Evolutionary conservation across 2,888 invertebrate species (phyloP), one percentile per base, ranked within the genome.

Genomic region (Acanthosepion esculentum): DNA sequence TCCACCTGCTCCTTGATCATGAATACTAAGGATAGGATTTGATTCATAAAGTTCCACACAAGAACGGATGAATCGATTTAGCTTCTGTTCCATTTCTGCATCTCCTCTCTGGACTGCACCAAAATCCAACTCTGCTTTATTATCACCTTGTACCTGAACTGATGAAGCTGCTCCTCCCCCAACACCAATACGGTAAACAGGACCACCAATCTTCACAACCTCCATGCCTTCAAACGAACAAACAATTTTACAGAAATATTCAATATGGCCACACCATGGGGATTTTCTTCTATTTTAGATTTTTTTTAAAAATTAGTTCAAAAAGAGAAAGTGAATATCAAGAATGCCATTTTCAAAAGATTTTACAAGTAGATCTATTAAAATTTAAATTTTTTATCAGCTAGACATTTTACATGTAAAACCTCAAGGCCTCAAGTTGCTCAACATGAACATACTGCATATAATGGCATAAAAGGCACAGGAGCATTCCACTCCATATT

Each of bases 1-100:
- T 94, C 99, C 99, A n/a, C 99, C 99, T 20, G 99, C 99, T 48
- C 99, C 99, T 98, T 99, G 99, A 98, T 99, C 99, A 97, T 99
- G 99, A 96, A 99, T 99, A 98, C 99, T 98, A 96, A 98, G 98
- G 96, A 99, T 99, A 5, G 99, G 99, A 98, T 99, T 97, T 29
- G 98, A 98, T 0, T 98, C 98, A 0, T 98, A 98, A 97, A 98
- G 98, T 98, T 99, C 99, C 64, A 99, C 98, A 96, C 99, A 99
- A 0, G 99, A 98, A 95, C 99, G 98, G 0, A 99, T 99, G 6
- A 99, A 98, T 95, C 99, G 98, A 97, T 99, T 99, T 78, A 99
- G 97, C 97, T 99, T 99, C 97, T 99, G 99, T 96, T 99, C 99
- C 99, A 99, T 99, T 98, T 99, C 99, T 5, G 99, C 98, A 97